A percentile compares a stretch with the other conserved stretches of the same genome.
Evolutionary conservation across 2,113 vertebrate genomes (phyloP).

Genomic region (Ranitomeya variabilis): DNA sequence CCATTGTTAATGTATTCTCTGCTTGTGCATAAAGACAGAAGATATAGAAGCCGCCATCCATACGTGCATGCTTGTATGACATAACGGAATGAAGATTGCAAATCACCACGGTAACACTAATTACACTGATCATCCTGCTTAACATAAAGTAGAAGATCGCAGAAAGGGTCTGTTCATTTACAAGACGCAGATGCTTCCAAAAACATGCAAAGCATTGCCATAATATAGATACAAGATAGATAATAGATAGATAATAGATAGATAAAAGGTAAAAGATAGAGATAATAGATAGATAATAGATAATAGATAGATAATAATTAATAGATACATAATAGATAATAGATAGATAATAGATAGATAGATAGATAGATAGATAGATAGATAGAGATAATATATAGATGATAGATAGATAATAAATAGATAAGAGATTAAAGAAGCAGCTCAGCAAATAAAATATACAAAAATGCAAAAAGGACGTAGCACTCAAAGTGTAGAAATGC

Average conservation of each 20-base stretch:
- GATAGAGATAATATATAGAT: too few relatives aligned
- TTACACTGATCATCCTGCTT: constrained; percentile 24
- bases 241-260: not conserved
- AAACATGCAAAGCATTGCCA: not conserved
- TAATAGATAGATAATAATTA: not conserved
- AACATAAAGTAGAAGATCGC: not conserved
- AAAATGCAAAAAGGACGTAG: too few relatives aligned
- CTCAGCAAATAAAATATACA: too few relatives aligned
- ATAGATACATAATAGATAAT: not conserved
- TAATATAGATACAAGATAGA: not conserved
- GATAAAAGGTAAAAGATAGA: not conserved
- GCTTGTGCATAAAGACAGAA: not conserved
- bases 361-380: too few relatives aligned
- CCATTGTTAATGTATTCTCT: not conserved
- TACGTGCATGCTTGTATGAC: not conserved
- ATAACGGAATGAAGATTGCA: not conserved
- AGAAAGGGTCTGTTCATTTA: not conserved
- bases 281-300: not conserved
- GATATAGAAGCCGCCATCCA: not conserved
- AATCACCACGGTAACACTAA: constrained; percentile 20
- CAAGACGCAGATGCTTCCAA: not conserved
- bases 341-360: too few relatives aligned
- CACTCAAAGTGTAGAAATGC: too few relatives aligned
- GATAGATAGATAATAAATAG: too few relatives aligned
- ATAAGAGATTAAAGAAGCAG: too few relatives aligned